These are phyloP conservation scores for Drosophila ustulata DNA, from an alignment of 2,888 invertebrate genomes.

Conservation along the genomic window DNA sequence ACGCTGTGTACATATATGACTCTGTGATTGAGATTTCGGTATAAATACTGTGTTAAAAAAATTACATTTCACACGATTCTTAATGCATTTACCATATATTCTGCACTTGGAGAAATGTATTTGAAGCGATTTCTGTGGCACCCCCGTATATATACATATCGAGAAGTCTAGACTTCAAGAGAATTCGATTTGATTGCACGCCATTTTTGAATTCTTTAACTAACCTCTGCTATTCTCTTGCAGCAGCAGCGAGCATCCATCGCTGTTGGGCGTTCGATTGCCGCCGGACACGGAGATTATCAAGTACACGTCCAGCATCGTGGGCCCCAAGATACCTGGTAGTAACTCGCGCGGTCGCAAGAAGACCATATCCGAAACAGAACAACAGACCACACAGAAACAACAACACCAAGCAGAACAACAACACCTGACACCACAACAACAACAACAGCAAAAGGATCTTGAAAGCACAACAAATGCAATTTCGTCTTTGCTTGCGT, in stretches of 20 bases:
- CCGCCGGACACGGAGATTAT: slow-evolving; percentile 96
- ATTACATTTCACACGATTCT: too few relatives aligned
- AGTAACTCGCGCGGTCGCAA: slow-evolving; percentile 94
- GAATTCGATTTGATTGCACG: too few relatives aligned
- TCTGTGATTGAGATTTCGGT: too few relatives aligned
- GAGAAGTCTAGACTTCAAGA: too few relatives aligned
- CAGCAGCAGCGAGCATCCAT: slow-evolving; percentile 90
- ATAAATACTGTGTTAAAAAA: too few relatives aligned
- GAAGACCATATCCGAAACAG: slow-evolving; percentile 95
- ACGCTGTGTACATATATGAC: too few relatives aligned
- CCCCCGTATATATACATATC: too few relatives aligned
- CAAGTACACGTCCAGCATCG: slow-evolving; percentile 94
- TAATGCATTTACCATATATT: too few relatives aligned
- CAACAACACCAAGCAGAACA: slow-evolving; percentile 77
- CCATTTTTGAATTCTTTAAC: too few relatives aligned
- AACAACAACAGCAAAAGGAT: slow-evolving; percentile 84
- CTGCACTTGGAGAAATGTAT: too few relatives aligned
- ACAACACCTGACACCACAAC: slow-evolving; percentile 83
- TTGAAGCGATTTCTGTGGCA: too few relatives aligned
- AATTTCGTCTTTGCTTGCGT: slow-evolving; percentile 86
- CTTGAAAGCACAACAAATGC: slow-evolving; percentile 82
- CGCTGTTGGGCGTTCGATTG: slow-evolving; percentile 92
- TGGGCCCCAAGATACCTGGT: slow-evolving; percentile 94
- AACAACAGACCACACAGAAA: slow-evolving; percentile 85
- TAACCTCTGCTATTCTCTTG: background rate